Evolutionary conservation across 2,113 vertebrate genomes (phyloP), one percentile per base, ranked within the genome.

Genomic region (Dermatemys mawii): DNA sequence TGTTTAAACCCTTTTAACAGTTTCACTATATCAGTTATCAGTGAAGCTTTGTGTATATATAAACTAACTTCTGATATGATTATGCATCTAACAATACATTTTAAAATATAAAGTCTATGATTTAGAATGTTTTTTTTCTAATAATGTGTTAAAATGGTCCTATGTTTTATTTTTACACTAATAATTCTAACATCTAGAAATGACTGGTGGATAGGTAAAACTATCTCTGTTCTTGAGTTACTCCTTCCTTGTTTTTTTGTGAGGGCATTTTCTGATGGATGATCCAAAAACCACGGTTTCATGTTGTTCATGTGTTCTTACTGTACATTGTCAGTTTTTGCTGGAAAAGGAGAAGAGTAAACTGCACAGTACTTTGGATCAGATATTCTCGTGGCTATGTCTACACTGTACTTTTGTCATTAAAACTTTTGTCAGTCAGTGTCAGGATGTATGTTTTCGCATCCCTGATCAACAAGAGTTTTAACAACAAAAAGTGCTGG

Each of bases 331-430:
- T 54, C 60, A 75, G 41, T 88, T 90, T 85, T 9, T 6, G 0
- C 49, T 73, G 75, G 41, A 57, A 55, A 54, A 48, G 6, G 0
- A 0, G 10, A 73, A 12, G 0, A 0, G 35, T 60, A 8, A 49
- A 80, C 35, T 8, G 14, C 14, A 63, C 22, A 32, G 2, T 5
- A 3, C 29, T 26, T 86, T 60, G 84, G n/a, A 17, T 67, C 60
- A 67, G 35, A 67, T 35, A 67, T 9, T 67, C 60, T 67, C 35
- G 5, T 55, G 11, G 26, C 26, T 55, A 27, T 55, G 54, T 55
- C 54, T 55, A 55, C 54, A 27, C 54, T 55, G 54, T 27, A 55
- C 54, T 55, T 55, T 27, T 55, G 54, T 55, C 26, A 5, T 55
- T 55, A 55, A 27, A 55, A 55, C 1, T 27, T 27, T 55, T 55